Percentiles rank a stretch among this genome's conserved stretches.
Conservation (phyloP, 2,888 invertebrate species). For the Drosophila prostipennis region DNA sequence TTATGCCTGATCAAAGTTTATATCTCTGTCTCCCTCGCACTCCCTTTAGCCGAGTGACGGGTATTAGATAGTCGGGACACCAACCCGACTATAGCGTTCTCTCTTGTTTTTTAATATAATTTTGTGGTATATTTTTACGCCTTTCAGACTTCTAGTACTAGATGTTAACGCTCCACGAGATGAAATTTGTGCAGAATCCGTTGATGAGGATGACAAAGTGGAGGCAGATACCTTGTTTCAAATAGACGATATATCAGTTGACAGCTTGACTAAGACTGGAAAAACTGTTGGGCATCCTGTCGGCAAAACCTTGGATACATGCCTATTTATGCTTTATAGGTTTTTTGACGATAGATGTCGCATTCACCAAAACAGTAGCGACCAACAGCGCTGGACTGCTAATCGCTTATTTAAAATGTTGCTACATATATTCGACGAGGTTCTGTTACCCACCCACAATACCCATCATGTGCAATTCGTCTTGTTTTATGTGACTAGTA, state of each 20-base stretch:
- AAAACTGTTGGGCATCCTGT: constrained; percentile 85
- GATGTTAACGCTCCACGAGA: constrained; percentile 88
- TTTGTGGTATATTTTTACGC: neutral
- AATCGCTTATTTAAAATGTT: constrained; percentile 85
- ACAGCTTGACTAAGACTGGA: constrained; percentile 17
- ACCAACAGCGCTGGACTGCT: constrained; percentile 85
- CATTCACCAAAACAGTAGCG: constrained; percentile 33
- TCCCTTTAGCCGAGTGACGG: too few species aligned
- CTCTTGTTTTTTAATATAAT: too few species aligned
- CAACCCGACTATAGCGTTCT: too few species aligned
- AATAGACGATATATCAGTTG: constrained; percentile 67
- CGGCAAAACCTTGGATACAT: constrained; percentile 90
- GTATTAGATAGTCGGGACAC: too few species aligned
- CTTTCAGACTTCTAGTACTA: constrained; percentile 88
- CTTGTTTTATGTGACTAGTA: constrained; percentile 90
- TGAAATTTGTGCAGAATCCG: constrained; percentile 86
- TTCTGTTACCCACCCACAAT: constrained; percentile 93
- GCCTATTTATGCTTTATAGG: constrained; percentile 89
- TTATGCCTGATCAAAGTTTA: too few species aligned
- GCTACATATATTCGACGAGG: constrained; percentile 90
- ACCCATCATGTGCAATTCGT: constrained; percentile 92
- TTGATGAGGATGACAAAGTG: constrained; percentile 81
- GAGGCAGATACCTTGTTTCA: constrained; percentile 79
- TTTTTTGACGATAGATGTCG: constrained; percentile 85
- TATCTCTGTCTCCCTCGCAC: too few species aligned